Percentiles rank a stretch among this genome's conserved stretches.
These are phyloP conservation scores for Acromyrmex heyeri DNA, from an alignment of 1,140 invertebrate genomes.

Conservation along the genomic window DNA sequence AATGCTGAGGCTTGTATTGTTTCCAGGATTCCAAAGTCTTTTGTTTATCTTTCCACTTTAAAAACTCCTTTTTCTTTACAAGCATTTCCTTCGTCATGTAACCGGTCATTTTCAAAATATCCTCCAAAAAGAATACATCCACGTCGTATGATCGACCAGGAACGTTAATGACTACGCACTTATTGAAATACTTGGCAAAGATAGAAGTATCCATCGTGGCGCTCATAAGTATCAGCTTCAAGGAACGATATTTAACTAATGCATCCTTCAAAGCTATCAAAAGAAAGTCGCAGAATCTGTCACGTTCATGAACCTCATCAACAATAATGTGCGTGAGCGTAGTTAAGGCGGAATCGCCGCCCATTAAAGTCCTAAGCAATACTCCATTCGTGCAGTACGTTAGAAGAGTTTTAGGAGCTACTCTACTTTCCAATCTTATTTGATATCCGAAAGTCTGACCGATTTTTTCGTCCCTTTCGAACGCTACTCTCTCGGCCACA, in stretches of 20 bases:
- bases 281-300: conserved; percentile 97
- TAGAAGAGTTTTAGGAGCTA: conserved; percentile 93
- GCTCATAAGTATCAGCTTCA: conserved; percentile 97
- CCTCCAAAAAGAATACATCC: conserved; percentile 93
- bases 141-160: conserved; percentile 94
- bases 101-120: conserved; percentile 91
- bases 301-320: conserved; percentile 98
- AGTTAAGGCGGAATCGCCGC: conserved; percentile 89
- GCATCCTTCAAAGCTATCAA: conserved; percentile 94
- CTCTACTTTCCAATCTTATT: conserved; percentile 94
- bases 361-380: conserved; percentile 94
- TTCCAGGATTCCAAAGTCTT: conserved; percentile 87
- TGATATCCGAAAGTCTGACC: conserved; percentile 97
- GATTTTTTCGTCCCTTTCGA: conserved; percentile 95
- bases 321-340: conserved; percentile 95
- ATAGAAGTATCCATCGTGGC: conserved; percentile 94
- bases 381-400: conserved; percentile 98
- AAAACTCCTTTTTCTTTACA: conserved; percentile 82
- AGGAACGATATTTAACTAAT: conserved; percentile 90
- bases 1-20: conserved; percentile 75
- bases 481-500: conserved; percentile 93
- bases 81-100: conserved; percentile 91
- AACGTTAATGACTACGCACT: conserved; percentile 92
- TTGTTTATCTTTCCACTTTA: conserved; percentile 86
- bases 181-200: conserved; percentile 94